Evolutionary conservation across 2,888 invertebrate species (phyloP).

Genomic region (Pogonocherus hispidulus): DNA sequence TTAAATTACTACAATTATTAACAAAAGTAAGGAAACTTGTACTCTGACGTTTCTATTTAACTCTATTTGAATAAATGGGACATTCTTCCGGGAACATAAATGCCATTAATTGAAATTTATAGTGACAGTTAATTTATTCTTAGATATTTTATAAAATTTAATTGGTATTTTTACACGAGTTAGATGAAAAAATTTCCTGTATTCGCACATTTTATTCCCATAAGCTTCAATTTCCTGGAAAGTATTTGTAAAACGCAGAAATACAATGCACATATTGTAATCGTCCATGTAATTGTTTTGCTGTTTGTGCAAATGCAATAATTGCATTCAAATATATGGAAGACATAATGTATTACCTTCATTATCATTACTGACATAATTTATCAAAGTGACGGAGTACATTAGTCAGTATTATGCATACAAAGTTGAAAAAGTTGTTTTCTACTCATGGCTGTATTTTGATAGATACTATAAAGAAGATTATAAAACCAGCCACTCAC

Average conservation of each 20-base stretch:
- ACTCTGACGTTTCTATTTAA: constrained; percentile 5
- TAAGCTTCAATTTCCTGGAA: background rate
- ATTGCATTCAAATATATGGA: too few species aligned
- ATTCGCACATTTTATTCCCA: background rate
- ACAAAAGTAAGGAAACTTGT: background rate
- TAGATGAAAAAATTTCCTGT: background rate
- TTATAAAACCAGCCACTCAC: too few species aligned
- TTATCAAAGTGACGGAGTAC: too few species aligned
- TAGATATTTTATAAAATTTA: background rate
- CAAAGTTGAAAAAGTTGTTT: too few species aligned
- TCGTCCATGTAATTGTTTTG: too few species aligned
- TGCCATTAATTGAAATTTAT: constrained; percentile 13
- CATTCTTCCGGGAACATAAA: constrained; percentile 4
- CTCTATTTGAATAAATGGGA: constrained; percentile 10
- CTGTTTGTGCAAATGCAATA: too few species aligned
- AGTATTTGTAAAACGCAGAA: background rate
- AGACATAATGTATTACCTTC: too few species aligned
- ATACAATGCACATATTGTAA: too few species aligned
- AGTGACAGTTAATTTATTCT: constrained; percentile 2
- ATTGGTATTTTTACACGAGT: background rate
- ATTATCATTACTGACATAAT: too few species aligned
- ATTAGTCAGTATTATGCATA: too few species aligned
- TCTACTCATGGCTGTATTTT: too few species aligned
- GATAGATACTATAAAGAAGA: too few species aligned
- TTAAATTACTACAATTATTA: constrained; percentile 10